Conservation (phyloP, 1,140 invertebrate genomes). For the Cyrtorhinus lividipennis region DNA sequence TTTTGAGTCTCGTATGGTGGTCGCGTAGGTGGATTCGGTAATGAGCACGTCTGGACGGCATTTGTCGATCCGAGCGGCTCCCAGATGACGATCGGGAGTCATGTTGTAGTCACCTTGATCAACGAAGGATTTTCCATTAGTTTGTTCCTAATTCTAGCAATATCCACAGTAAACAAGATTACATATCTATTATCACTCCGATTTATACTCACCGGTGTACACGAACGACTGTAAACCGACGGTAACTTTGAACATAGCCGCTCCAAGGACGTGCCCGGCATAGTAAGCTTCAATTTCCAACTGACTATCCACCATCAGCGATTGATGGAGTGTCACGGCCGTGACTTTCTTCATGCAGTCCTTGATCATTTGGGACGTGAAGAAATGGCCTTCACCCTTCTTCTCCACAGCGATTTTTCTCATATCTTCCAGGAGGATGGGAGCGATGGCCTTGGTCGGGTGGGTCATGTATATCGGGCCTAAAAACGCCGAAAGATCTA, state of each 20-base stretch:
- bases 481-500: too few species aligned
- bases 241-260: conserved; percentile 96
- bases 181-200: too few species aligned
- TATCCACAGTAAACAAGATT: too few species aligned
- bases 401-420: conserved; percentile 87
- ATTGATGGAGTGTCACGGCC: conserved; percentile 93
- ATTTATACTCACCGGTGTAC: conserved; percentile 79
- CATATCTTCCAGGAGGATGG: conserved; percentile 88
- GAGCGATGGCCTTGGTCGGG: conserved; percentile 98
- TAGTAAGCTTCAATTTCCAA: conserved; percentile 99
- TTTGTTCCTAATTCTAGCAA: too few species aligned
- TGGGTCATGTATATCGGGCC: conserved; percentile 99
- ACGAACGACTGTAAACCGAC: conserved; percentile 95
- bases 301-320: conserved; percentile 92
- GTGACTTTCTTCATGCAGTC: conserved; percentile 99
- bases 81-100: conserved; percentile 97
- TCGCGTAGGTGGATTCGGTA: conserved; percentile 97
- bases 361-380: conserved; percentile 98
- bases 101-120: conserved; percentile 95
- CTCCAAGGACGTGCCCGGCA: conserved; percentile 97
- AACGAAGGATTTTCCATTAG: too few species aligned
- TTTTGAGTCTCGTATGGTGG: conserved; percentile 97
- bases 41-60: conserved; percentile 94
- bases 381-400: conserved; percentile 97
- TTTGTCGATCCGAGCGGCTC: conserved; percentile 97